These are phyloP conservation scores for Rhabdophis nuchalis DNA, from an alignment of 2,797 vertebrate species.

Conservation along the genomic window DNA sequence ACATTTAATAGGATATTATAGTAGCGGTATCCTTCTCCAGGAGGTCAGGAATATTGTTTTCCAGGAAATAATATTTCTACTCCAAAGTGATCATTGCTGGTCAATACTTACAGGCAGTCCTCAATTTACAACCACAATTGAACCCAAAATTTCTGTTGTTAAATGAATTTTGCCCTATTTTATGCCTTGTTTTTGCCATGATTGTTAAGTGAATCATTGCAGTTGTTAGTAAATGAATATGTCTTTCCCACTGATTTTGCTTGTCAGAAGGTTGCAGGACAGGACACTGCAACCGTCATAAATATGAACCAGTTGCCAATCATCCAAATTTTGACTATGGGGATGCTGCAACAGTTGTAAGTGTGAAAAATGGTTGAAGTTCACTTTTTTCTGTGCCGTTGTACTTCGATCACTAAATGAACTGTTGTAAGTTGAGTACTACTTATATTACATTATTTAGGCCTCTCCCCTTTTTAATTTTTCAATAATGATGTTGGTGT, in stretches of 20 bases:
- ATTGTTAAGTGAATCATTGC: background rate
- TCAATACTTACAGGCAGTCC: background rate
- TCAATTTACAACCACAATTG: background rate
- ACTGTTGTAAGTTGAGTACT: background rate
- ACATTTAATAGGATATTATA: background rate
- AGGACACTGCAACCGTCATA: background rate
- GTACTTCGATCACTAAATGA: background rate
- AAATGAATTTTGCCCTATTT: background rate
- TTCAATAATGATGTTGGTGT: background rate
- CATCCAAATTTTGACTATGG: background rate
- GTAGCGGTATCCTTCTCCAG: too few relatives aligned
- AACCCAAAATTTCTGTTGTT: background rate
- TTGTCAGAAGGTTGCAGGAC: background rate
- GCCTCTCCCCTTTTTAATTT: background rate
- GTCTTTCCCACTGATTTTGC: background rate
- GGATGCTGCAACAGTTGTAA: rapidly evolving
- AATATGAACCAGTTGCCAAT: background rate
- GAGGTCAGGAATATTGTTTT: background rate
- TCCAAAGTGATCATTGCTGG: background rate
- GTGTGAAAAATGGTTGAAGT: background rate
- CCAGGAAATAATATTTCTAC: background rate
- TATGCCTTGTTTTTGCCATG: background rate
- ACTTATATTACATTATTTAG: background rate
- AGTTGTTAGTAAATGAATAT: background rate
- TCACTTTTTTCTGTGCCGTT: background rate